phyloP scores from a whole-genome alignment of 2,113 vertebrate species.

The Lagopus muta region DNA sequence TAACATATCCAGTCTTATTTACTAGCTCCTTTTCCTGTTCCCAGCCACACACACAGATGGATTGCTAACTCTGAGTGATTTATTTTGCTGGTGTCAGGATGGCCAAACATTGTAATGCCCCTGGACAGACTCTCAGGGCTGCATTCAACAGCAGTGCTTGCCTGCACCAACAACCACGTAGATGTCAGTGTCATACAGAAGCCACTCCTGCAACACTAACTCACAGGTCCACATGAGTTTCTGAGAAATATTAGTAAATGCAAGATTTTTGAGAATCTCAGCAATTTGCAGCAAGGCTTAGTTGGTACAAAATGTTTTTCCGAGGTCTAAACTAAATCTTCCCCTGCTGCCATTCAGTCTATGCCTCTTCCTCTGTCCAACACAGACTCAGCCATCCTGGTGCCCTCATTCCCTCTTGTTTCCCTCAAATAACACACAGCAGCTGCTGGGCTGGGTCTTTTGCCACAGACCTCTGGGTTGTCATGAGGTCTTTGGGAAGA shows the following conservation, averaged over 20 bases:
- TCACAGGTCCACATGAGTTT: neutral
- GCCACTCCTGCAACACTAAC: rapidly evolving
- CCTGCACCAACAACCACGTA: rapidly evolving
- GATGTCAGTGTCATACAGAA: neutral
- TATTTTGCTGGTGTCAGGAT: neutral
- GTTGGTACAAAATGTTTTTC: neutral
- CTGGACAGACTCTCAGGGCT: neutral
- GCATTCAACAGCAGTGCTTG: neutral
- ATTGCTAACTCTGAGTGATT: neutral
- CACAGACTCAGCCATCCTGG: neutral
- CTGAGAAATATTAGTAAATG: neutral
- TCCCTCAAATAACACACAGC: neutral
- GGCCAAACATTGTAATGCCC: neutral
- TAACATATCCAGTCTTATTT: conserved; percentile 40
- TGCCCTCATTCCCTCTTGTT: neutral
- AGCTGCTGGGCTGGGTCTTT: neutral
- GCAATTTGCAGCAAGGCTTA: neutral
- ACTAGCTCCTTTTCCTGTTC: conserved; percentile 27
- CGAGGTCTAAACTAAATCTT: neutral
- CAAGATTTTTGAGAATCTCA: neutral
- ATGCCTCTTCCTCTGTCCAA: neutral
- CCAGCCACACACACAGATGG: neutral
- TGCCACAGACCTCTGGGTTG: neutral
- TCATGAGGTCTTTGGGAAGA: neutral
- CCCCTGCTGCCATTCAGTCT: neutral